Evolutionary conservation across 1,140 invertebrate species (phyloP).

Genomic region (Ooceraea biroi): DNA sequence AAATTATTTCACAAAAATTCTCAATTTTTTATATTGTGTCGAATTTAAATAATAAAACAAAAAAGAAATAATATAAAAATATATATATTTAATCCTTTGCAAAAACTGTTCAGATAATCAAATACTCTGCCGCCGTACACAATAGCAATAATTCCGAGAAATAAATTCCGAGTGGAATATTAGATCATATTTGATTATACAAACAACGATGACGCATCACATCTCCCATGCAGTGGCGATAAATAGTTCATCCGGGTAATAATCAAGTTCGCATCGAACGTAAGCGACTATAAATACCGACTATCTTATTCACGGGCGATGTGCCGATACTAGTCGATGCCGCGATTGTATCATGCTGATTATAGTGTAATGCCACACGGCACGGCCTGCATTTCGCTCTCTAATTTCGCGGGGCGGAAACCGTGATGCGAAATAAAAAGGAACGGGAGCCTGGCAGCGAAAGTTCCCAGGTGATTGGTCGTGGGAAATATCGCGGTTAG

Average conservation of each 20-base stretch:
- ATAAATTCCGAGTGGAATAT: slow-evolving; percentile 3
- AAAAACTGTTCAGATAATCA: too few relatives aligned
- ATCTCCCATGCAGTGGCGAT: neutral
- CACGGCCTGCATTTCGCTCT: slow-evolving; percentile 54
- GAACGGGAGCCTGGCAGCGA: slow-evolving; percentile 56
- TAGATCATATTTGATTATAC: slow-evolving; percentile 32
- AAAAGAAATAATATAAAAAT: neutral
- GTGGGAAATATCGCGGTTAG: slow-evolving; percentile 77
- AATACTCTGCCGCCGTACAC: neutral
- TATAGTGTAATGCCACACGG: slow-evolving; percentile 43
- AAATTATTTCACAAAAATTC: neutral
- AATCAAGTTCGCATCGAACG: slow-evolving; percentile 49
- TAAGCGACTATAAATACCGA: slow-evolving; percentile 61
- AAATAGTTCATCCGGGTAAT: slow-evolving; percentile 55
- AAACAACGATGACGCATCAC: slow-evolving; percentile 19
- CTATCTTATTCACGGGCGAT: slow-evolving; percentile 41
- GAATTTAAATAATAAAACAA: neutral
- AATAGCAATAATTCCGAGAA: too few relatives aligned
- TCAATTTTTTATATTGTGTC: neutral
- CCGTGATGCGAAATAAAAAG: slow-evolving; percentile 20
- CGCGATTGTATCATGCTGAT: slow-evolving; percentile 59
- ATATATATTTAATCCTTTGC: too few relatives aligned
- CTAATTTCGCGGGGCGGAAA: slow-evolving; percentile 44
- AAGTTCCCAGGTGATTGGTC: slow-evolving; percentile 73
- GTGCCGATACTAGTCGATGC: slow-evolving; percentile 47